These are phyloP conservation scores for Anoplophora glabripennis DNA, from an alignment of 1,140 invertebrate species.

Conservation along the genomic window DNA sequence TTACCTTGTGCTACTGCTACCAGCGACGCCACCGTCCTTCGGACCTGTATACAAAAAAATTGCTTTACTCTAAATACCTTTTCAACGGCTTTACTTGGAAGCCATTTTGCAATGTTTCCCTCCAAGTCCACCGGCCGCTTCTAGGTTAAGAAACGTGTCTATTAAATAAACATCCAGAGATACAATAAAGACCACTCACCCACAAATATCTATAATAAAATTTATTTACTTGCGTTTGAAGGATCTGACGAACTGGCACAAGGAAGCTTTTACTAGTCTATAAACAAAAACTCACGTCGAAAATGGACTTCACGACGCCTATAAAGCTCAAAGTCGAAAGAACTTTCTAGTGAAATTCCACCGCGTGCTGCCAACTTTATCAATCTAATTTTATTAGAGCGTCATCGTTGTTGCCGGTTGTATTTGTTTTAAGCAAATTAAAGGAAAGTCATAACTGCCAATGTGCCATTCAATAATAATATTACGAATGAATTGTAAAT, in stretches of 20 bases:
- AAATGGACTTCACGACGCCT: conserved; percentile 3
- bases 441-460: too few relatives aligned
- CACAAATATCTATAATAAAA: conserved; percentile 1
- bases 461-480: too few relatives aligned
- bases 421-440: not conserved
- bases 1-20: conserved; percentile 57
- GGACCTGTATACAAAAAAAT: conserved; percentile 57
- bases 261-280: not conserved
- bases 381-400: not conserved
- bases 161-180: conserved; percentile 11
- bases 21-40: conserved; percentile 67
- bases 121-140: conserved; percentile 36
- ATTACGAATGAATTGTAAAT: too few relatives aligned
- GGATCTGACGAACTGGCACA: conserved; percentile 6
- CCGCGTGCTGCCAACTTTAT: conserved; percentile 9
- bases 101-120: conserved; percentile 42
- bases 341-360: conserved; percentile 6
- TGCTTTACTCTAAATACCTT: conserved; percentile 22
- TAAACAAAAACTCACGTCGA: conserved; percentile 8
- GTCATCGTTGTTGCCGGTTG: too few relatives aligned
- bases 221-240: conserved; percentile 26
- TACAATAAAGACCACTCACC: not conserved
- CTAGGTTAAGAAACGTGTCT: conserved; percentile 44
- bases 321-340: not conserved
- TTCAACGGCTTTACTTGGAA: conserved; percentile 25